phyloP scores from a whole-genome alignment of 2,888 invertebrate genomes.

The Pantelozetes paolii region DNA sequence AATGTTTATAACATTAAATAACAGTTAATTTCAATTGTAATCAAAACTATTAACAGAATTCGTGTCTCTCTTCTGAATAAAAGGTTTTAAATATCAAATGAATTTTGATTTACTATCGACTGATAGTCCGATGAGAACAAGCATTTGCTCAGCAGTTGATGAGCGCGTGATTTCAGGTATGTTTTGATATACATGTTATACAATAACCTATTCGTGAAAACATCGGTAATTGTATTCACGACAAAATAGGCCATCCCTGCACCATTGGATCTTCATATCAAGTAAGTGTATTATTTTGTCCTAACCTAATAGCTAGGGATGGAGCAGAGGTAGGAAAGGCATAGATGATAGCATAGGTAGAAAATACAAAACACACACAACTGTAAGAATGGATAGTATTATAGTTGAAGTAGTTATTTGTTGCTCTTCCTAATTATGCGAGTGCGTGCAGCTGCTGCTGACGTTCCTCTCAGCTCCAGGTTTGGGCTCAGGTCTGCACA shows the following conservation, averaged over 20 bases:
- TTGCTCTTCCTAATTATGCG: constrained; percentile 33
- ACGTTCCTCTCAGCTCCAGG: constrained; percentile 39
- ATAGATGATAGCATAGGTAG: not conserved
- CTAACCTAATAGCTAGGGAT: not conserved
- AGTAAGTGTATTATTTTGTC: constrained; percentile 4
- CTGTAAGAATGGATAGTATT: not conserved
- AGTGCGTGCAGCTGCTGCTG: constrained; percentile 37
- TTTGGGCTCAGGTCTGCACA: not conserved
- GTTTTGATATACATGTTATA: not conserved
- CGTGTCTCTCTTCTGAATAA: not conserved
- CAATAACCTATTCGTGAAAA: constrained; percentile 25
- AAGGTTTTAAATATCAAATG: constrained; percentile 27
- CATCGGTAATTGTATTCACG: constrained; percentile 27
- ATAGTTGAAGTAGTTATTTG: constrained; percentile 26
- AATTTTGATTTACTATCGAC: not conserved
- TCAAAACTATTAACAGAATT: constrained; percentile 15
- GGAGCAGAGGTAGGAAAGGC: not conserved
- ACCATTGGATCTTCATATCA: not conserved
- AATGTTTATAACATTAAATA: constrained; percentile 7
- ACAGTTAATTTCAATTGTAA: constrained; percentile 24
- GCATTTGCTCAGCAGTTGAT: constrained; percentile 16
- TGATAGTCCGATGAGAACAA: constrained; percentile 24
- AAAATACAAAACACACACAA: not conserved
- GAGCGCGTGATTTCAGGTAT: constrained; percentile 19
- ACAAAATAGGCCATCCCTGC: constrained; percentile 32